These are phyloP conservation scores for Acanthochromis polyacanthus DNA, from an alignment of 2,113 vertebrate genomes.

Conservation along the genomic window DNA sequence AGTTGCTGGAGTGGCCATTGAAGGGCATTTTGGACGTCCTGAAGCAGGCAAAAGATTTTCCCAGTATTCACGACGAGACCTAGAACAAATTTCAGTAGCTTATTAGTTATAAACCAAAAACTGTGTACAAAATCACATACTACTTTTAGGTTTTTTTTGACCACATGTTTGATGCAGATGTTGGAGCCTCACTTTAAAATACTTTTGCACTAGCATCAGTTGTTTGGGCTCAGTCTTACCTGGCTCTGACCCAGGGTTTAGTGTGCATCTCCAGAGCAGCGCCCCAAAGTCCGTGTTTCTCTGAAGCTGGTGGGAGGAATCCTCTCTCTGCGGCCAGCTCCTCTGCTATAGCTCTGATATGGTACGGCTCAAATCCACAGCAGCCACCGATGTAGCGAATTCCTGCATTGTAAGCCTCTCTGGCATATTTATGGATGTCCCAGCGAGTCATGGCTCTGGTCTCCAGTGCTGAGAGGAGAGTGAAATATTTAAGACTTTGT, in stretches of 20 bases:
- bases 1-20: slow-evolving; percentile 84
- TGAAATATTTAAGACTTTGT: background rate
- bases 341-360: slow-evolving; percentile 92
- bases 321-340: slow-evolving; percentile 91
- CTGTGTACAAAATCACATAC: background rate
- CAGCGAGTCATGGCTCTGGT: slow-evolving; percentile 88
- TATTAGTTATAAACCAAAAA: background rate
- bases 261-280: slow-evolving; percentile 91
- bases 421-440: slow-evolving; percentile 89
- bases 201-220: too few relatives aligned
- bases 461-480: slow-evolving; percentile 80
- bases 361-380: slow-evolving; percentile 95
- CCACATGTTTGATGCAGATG: too few relatives aligned
- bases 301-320: slow-evolving; percentile 89
- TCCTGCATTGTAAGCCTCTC: slow-evolving; percentile 89
- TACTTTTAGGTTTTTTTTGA: too few relatives aligned
- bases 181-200: too few relatives aligned
- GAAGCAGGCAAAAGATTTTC: slow-evolving; percentile 89
- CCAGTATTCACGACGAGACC: slow-evolving; percentile 90
- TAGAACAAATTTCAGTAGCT: slow-evolving; percentile 45
- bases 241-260: slow-evolving; percentile 95
- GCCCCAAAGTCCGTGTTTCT: slow-evolving; percentile 94
- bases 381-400: slow-evolving; percentile 93
- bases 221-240: slow-evolving; percentile 77
- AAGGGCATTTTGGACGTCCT: slow-evolving; percentile 88